These are phyloP conservation scores for Polydesmus complanatus DNA, from an alignment of 2,888 invertebrate species.

Conservation along the genomic window DNA sequence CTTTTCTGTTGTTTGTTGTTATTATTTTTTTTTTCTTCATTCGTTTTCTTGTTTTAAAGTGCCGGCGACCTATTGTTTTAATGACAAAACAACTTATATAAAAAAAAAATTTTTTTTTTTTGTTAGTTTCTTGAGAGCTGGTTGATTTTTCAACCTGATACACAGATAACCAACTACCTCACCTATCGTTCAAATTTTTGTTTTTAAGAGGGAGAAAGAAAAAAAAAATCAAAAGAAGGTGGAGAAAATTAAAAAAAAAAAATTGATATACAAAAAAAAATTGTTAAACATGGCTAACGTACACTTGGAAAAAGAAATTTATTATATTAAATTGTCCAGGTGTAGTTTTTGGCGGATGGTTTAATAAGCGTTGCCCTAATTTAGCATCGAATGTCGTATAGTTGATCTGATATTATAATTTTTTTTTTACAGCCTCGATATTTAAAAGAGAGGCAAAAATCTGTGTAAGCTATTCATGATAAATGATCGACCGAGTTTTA, in stretches of 20 bases:
- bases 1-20: not conserved
- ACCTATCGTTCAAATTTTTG: not conserved
- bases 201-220: not conserved
- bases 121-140: not conserved
- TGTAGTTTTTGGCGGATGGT: no score
- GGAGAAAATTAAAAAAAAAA: not conserved
- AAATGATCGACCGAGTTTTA: no score
- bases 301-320: no score
- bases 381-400: no score
- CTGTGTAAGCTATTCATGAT: no score
- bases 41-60: not conserved
- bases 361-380: no score
- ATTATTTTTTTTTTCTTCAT: not conserved
- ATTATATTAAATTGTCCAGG: no score
- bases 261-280: no score
- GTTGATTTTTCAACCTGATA: not conserved
- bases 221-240: not conserved
- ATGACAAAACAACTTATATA: not conserved
- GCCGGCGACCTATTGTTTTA: not conserved
- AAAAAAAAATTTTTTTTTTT: not conserved
- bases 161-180: not conserved
- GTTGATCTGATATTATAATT: no score
- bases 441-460: no score
- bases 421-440: no score
- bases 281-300: no score